Base-by-base conservation (phyloP, 2,797 vertebrate species). In the Dermochelys coriacea region DNA sequence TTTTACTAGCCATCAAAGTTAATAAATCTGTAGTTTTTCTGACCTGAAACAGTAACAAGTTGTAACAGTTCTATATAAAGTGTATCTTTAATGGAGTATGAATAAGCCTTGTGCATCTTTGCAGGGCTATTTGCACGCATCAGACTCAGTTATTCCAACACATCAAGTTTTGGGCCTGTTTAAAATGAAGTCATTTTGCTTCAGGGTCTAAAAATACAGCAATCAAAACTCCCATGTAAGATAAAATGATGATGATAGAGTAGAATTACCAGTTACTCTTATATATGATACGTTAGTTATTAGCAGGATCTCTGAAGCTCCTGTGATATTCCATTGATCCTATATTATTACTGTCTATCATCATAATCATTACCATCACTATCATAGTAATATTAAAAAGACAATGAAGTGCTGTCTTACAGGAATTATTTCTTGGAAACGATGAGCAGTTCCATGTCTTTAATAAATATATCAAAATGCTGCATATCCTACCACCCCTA, bases 361-460 rank as follows among this genome's bases (percentile, higher is more conserved):
- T 78, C 78, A 25, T 61, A 93, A 89, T 81, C 74, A 45, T 50
- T 71, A 64, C 27, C 68, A 86, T 75, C 88, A 71, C 12, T 77
- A 50, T 10, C 82, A 71, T 31, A 78, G 86, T 37, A 61, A 50
- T 50, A 52, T 68, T 68, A 45, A 89, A 84, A 87, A 78, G 8
- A 21, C 14, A 94, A 31, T 19, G 68, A 91, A 87, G 87, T 79
- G 6, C 14, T 50, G 89, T 87, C 93, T 54, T 78, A 59, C 50
- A 3, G 5, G 23, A 93, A 6, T n/a, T n/a, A 41, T 77, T 68
- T 86, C n/a, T 68, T 79, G 86, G 37, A 86, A 85, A 18, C 45
- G 59, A 15, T 12, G 34, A 94, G 82, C 29, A 47, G 19, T 80
- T 85, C 85, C 12, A 54, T 45, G 23, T 52, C 16, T 90, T 75